A percentile compares a stretch with the other conserved stretches of the same genome.
These are phyloP conservation scores for Drosophila nikananu DNA, from an alignment of 1,140 invertebrate species.

Conservation along the genomic window DNA sequence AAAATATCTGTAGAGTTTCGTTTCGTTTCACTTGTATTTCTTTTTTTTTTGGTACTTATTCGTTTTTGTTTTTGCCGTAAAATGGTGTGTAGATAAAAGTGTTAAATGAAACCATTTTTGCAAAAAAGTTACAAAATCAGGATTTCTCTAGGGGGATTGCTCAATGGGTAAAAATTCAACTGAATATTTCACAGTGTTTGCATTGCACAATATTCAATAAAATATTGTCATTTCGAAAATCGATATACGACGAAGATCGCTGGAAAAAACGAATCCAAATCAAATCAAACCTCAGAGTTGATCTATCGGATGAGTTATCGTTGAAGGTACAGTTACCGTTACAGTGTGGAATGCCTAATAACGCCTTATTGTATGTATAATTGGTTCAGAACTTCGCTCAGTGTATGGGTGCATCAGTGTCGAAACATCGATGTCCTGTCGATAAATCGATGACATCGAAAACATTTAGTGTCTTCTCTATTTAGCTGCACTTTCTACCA, in stretches of 20 bases:
- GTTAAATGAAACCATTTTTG: conserved; percentile 62
- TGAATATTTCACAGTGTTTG: conserved; percentile 37
- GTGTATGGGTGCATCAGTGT: conserved; percentile 31
- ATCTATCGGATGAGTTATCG: conserved; percentile 33
- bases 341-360: conserved; percentile 51
- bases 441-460: background rate
- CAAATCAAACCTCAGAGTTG: conserved; percentile 19
- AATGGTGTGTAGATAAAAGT: conserved; percentile 57
- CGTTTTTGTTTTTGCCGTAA: conserved; percentile 30
- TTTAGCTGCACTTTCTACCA: conserved; percentile 4
- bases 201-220: conserved; percentile 74
- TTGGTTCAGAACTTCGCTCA: conserved; percentile 59
- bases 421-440: conserved; percentile 2
- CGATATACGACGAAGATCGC: conserved; percentile 42
- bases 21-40: background rate
- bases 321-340: conserved; percentile 60
- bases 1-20: conserved; percentile 51
- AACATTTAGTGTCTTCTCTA: background rate
- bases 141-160: conserved; percentile 47
- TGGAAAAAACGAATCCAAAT: conserved; percentile 20
- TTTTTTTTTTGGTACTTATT: conserved; percentile 11
- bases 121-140: conserved; percentile 47
- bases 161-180: conserved; percentile 51
- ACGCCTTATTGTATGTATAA: conserved; percentile 64
- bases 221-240: conserved; percentile 66